A percentile compares a stretch with the other conserved stretches of the same genome.
Conservation (phyloP, 2,888 invertebrate species). For the Euphydryas editha region DNA sequence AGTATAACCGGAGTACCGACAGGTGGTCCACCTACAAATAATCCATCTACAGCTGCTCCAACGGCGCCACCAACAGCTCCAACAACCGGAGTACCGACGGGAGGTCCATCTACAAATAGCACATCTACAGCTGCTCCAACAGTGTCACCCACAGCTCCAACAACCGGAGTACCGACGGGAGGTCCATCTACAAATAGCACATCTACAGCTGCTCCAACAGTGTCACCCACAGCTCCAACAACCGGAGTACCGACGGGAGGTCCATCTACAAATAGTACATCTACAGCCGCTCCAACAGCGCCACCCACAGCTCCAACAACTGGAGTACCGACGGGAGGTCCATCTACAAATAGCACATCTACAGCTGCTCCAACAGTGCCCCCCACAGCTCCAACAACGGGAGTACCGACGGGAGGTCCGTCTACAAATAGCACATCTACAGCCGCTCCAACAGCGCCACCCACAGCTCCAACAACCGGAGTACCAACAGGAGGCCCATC, state of each 20-base stretch:
- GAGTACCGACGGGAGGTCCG: neutral
- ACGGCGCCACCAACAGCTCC: too few species aligned
- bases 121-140: too few species aligned
- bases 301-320: neutral
- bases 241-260: neutral
- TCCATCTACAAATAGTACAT: too few species aligned
- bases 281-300: slow-evolving; percentile 1
- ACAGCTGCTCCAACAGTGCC: neutral
- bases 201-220: neutral
- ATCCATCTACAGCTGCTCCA: too few species aligned
- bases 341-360: too few species aligned
- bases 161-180: too few species aligned
- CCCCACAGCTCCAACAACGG: neutral
- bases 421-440: neutral
- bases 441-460: neutral
- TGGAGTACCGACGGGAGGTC: neutral
- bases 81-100: too few species aligned
- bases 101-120: too few species aligned
- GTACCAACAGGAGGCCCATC: too few species aligned
- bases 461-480: neutral
- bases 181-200: too few species aligned
- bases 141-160: neutral
- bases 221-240: neutral
- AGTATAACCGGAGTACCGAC: neutral
- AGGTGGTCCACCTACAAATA: too few species aligned